Evolutionary conservation across 1,140 invertebrate species (phyloP).

Genomic region (Babylonia areolata): DNA sequence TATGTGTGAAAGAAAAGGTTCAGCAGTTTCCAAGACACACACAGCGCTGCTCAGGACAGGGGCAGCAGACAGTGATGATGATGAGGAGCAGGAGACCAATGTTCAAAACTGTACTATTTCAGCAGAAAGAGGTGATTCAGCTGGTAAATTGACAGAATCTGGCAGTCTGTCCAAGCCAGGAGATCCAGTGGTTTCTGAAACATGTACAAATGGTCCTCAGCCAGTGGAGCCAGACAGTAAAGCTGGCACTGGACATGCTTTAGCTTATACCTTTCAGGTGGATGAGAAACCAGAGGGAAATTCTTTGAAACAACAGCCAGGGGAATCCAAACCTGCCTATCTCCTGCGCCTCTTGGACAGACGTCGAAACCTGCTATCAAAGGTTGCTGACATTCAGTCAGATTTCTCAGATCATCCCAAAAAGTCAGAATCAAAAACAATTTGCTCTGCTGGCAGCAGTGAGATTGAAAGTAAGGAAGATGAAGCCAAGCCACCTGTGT

Average conservation of each 20-base stretch:
- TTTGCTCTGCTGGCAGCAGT: background rate
- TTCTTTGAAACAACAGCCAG: background rate
- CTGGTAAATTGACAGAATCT: background rate
- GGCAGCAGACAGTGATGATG: no score
- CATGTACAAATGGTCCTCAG: background rate
- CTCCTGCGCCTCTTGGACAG: slow-evolving; percentile 51
- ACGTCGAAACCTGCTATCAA: slow-evolving; percentile 51
- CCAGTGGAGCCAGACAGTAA: background rate
- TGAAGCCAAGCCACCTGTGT: background rate
- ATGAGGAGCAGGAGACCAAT: no score
- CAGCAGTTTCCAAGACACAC: no score
- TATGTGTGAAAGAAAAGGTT: no score
- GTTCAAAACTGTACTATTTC: background rate
- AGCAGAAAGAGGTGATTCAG: background rate
- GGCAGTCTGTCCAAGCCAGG: background rate
- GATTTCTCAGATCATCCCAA: background rate
- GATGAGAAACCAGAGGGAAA: background rate
- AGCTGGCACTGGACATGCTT: no score
- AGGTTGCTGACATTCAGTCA: slow-evolving; percentile 50
- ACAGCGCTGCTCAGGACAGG: no score
- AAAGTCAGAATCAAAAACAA: background rate
- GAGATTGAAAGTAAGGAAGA: background rate
- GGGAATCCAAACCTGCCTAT: slow-evolving; percentile 45
- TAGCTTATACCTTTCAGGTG: no score
- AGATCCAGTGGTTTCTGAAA: background rate